Evolutionary conservation across 2,797 vertebrate genomes (phyloP).

Genomic region (Sparidentex hasta): DNA sequence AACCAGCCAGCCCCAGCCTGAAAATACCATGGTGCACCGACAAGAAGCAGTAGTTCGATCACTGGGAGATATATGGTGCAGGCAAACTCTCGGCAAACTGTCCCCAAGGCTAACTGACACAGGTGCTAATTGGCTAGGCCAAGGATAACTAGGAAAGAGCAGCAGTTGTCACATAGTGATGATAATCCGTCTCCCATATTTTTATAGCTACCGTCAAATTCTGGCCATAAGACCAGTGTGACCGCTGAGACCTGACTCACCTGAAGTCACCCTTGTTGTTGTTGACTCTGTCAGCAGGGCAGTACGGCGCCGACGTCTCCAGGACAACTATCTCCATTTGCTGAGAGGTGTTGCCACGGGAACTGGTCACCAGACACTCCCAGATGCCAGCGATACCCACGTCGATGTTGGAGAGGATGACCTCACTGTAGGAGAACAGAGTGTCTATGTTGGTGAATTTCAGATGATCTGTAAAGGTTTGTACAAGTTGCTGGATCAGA

Average conservation of each 20-base stretch:
- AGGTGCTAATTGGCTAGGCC: too few relatives aligned
- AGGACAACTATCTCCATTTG: constrained; percentile 92
- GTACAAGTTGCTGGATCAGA: background rate
- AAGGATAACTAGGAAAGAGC: too few relatives aligned
- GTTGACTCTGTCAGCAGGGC: constrained; percentile 89
- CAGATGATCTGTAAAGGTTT: background rate
- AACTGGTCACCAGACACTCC: constrained; percentile 93
- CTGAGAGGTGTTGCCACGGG: constrained; percentile 90
- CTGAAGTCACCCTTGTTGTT: constrained; percentile 96
- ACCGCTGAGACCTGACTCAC: constrained; percentile 75
- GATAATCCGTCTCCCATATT: too few relatives aligned
- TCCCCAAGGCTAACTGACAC: too few relatives aligned
- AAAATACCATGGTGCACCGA: too few relatives aligned
- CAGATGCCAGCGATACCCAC: constrained; percentile 88
- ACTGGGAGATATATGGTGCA: too few relatives aligned
- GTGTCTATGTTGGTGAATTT: background rate
- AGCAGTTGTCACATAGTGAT: too few relatives aligned
- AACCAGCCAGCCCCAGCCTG: too few relatives aligned
- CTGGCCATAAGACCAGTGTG: background rate
- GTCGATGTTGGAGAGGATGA: constrained; percentile 92
- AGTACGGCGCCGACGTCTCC: constrained; percentile 91
- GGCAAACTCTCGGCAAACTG: too few relatives aligned
- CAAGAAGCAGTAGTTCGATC: too few relatives aligned
- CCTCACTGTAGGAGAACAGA: constrained; percentile 84
- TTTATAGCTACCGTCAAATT: too few relatives aligned